Evolutionary conservation across 1,140 invertebrate genomes (phyloP).

Genomic region (Bombus haemorrhoidalis): DNA sequence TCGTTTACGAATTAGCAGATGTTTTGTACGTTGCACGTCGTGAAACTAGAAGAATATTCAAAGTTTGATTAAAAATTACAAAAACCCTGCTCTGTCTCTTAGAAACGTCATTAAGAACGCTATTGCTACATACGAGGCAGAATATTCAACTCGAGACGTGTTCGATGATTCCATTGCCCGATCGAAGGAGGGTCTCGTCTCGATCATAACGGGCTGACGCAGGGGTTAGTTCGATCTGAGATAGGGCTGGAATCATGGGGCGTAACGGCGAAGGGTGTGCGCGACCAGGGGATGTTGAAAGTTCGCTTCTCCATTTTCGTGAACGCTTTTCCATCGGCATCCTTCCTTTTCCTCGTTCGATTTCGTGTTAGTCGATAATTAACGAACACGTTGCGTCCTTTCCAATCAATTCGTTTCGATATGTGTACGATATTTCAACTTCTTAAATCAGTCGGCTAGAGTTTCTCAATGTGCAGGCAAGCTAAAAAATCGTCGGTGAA

Average conservation of each 20-base stretch:
- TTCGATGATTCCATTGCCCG: conserved; percentile 4
- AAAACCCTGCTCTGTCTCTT: background rate
- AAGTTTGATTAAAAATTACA: background rate
- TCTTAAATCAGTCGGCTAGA: background rate
- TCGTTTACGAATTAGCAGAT: background rate
- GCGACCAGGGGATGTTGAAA: conserved; percentile 60
- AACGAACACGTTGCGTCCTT: background rate
- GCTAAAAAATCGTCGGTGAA: background rate
- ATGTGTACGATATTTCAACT: background rate
- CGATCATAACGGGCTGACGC: conserved; percentile 39
- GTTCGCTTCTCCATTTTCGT: conserved; percentile 39
- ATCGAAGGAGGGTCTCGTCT: conserved; percentile 31
- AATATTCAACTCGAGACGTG: background rate
- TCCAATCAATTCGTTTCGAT: background rate
- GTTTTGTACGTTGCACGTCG: accelerated
- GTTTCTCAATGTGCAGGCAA: background rate
- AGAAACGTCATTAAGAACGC: background rate
- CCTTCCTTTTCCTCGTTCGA: background rate
- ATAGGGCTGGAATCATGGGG: conserved; percentile 42
- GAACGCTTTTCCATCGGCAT: background rate
- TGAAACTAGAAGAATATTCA: no score
- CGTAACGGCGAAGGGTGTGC: conserved; percentile 28
- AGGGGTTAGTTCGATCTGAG: conserved; percentile 39
- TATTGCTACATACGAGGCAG: background rate
- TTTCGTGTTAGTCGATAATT: background rate